phyloP scores from a whole-genome alignment of 2,797 vertebrate species.

The Austrolebias charrua region DNA sequence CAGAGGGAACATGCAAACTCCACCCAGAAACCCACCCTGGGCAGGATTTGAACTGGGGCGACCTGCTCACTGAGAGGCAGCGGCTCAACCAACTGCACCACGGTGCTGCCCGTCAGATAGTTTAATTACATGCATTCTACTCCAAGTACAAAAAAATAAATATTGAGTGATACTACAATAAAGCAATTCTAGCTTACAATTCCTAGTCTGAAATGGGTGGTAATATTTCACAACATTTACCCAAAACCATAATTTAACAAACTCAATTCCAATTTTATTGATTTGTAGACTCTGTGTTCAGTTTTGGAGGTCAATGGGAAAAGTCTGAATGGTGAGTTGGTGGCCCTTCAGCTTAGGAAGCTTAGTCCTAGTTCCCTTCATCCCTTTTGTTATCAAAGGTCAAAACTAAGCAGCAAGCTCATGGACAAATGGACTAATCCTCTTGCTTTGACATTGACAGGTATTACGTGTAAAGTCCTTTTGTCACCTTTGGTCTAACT shows the following conservation, averaged over 20 bases:
- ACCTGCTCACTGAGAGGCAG: no score
- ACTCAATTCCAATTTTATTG: no score
- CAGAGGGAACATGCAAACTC: no score
- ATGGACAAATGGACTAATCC: background rate
- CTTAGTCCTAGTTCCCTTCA: background rate
- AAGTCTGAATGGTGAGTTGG: slow-evolving; percentile 10
- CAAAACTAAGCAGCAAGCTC: background rate
- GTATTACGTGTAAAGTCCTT: background rate
- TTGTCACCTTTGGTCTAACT: no score
- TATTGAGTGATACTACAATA: no score
- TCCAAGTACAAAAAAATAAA: no score
- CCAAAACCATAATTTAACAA: background rate
- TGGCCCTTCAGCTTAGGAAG: slow-evolving; percentile 4
- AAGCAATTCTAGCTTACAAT: background rate
- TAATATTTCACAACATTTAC: no score
- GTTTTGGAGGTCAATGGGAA: background rate
- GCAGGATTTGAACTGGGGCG: no score
- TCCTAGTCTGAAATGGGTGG: background rate
- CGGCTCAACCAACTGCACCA: no score
- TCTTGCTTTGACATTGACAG: background rate
- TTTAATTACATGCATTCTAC: no score
- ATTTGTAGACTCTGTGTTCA: background rate
- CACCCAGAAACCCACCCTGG: no score
- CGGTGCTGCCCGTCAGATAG: no score
- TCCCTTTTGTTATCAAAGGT: slow-evolving; percentile 7